phyloP scores from a whole-genome alignment of 53 echinoderm and acorn worm genomes.

The Glandiceps talaboti region DNA sequence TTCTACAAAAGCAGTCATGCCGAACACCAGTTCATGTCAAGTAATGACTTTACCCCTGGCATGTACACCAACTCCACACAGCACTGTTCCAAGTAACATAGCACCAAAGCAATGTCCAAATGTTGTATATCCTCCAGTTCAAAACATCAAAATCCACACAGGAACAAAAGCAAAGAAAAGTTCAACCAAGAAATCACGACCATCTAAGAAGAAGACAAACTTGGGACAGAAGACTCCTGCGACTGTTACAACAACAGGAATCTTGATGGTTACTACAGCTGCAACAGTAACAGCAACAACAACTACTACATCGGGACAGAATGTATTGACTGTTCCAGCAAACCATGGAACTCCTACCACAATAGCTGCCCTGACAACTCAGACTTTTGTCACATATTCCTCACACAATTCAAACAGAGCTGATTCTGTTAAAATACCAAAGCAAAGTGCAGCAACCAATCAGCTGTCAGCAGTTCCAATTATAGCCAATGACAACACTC shows the following conservation, averaged over 20 bases:
- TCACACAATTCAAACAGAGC: background rate
- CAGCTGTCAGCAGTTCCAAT: constrained; percentile 18
- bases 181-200: background rate
- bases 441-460: background rate
- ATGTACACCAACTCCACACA: too few relatives aligned
- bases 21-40: too few relatives aligned
- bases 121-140: background rate
- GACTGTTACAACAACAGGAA: background rate
- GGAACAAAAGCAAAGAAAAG: background rate
- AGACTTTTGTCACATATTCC: background rate
- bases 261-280: background rate
- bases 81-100: too few relatives aligned
- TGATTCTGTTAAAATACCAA: too few relatives aligned
- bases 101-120: background rate
- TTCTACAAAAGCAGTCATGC: background rate
- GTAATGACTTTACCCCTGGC: too few relatives aligned
- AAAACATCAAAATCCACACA: background rate
- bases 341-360: too few relatives aligned
- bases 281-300: background rate
- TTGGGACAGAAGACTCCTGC: too few relatives aligned
- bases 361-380: background rate
- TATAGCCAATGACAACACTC: constrained; percentile 21
- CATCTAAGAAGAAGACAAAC: background rate
- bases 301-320: background rate
- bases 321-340: background rate